Conservation (phyloP, 2,113 vertebrate genomes). For the Anser brachyrhynchus region DNA sequence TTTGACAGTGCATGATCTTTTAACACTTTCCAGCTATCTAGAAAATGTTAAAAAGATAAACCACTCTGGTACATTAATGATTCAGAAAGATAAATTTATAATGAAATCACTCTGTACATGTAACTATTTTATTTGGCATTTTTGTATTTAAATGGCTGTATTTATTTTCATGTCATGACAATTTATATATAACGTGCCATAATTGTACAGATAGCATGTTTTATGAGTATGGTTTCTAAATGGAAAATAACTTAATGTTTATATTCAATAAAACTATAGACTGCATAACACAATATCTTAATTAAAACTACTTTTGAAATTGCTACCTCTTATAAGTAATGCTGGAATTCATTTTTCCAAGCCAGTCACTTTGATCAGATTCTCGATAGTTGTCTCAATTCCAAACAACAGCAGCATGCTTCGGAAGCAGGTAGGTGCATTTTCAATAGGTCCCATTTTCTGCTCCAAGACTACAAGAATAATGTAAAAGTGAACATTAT, state of each 20-base stretch:
- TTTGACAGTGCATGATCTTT: constrained; percentile 67
- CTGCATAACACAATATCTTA: constrained; percentile 31
- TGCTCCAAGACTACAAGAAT: constrained; percentile 75
- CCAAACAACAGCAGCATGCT: constrained; percentile 80
- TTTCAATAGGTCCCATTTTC: constrained; percentile 20
- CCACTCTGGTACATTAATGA: constrained; percentile 71
- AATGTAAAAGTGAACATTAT: accelerated
- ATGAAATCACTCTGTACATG: constrained; percentile 65
- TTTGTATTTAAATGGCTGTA: constrained; percentile 90
- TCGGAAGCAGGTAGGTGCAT: constrained; percentile 73
- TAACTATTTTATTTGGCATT: constrained; percentile 79
- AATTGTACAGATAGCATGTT: constrained; percentile 77
- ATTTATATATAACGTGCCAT: constrained; percentile 76
- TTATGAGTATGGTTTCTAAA: constrained; percentile 77
- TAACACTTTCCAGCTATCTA: constrained; percentile 48
- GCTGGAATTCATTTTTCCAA: not conserved
- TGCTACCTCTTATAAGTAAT: not conserved
- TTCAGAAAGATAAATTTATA: constrained; percentile 66
- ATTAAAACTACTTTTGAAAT: constrained; percentile 61
- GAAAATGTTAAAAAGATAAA: constrained; percentile 58
- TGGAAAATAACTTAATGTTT: constrained; percentile 80
- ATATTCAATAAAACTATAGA: constrained; percentile 83
- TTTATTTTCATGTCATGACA: constrained; percentile 89
- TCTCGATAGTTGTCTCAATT: constrained; percentile 82
- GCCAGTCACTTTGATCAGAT: constrained; percentile 73